phyloP scores from a whole-genome alignment of 1,140 invertebrate genomes.

The Zaprionus vittiger region DNA sequence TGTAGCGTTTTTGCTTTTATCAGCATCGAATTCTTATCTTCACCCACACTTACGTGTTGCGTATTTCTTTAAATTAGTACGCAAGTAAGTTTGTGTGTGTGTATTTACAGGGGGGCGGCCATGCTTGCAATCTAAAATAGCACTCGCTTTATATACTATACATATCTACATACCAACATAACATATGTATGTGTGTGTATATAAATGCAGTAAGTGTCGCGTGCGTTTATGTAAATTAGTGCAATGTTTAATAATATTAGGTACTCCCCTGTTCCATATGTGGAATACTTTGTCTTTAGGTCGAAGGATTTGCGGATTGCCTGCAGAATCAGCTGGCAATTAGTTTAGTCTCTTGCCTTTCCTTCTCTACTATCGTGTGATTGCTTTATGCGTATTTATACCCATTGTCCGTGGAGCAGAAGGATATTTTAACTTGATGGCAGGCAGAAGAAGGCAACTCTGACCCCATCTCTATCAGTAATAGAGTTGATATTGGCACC shows the following conservation, averaged over 20 bases:
- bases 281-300: background rate
- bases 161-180: background rate
- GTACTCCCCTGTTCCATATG: no score
- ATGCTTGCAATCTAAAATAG: slow-evolving; percentile 50
- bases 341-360: no score
- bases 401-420: no score
- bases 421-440: no score
- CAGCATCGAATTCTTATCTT: slow-evolving; percentile 41
- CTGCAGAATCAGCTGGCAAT: no score
- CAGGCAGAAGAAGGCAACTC: no score
- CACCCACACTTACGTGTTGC: slow-evolving; percentile 17
- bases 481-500: no score
- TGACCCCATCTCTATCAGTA: no score
- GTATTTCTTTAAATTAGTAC: slow-evolving; percentile 18
- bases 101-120: background rate
- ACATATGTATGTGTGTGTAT: background rate
- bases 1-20: slow-evolving; percentile 22
- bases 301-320: background rate
- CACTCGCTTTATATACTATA: slow-evolving; percentile 19
- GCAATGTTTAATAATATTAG: background rate
- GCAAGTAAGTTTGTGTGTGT: slow-evolving; percentile 7
- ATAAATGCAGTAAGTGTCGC: slow-evolving; percentile 64
- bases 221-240: background rate
- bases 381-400: no score
- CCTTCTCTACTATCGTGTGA: no score